Evolutionary conservation across 2,113 vertebrate species (phyloP).

Genomic region (Apus apus): DNA sequence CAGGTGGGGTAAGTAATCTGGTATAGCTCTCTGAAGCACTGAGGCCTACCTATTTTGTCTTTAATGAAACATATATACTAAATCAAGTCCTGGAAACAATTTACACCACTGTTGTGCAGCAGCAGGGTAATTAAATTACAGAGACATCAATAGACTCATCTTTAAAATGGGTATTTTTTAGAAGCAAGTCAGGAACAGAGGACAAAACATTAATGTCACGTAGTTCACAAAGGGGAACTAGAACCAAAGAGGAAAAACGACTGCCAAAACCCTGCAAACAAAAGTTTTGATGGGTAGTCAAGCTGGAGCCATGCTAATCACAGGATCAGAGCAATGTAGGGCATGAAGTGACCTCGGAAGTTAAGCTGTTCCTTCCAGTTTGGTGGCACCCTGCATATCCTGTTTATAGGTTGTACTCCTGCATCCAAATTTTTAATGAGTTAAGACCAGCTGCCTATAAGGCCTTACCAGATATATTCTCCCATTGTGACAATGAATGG

Average conservation of each 20-base stretch:
- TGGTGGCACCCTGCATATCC: background rate
- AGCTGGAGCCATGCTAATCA: background rate
- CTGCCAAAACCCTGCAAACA: background rate
- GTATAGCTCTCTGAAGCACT: background rate
- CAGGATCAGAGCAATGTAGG: background rate
- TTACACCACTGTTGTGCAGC: background rate
- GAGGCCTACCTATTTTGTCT: background rate
- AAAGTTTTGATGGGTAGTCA: background rate
- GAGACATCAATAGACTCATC: background rate
- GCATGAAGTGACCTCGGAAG: background rate
- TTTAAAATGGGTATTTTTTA: background rate
- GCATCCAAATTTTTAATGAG: background rate
- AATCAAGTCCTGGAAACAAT: background rate
- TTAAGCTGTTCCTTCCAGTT: background rate
- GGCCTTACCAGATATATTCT: background rate
- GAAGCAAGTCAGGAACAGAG: background rate
- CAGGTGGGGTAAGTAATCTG: background rate
- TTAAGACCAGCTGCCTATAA: background rate
- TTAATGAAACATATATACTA: background rate
- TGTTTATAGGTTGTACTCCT: background rate
- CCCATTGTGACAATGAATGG: background rate
- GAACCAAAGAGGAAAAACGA: background rate
- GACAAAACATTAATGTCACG: background rate
- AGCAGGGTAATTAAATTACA: background rate
- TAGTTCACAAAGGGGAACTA: background rate